phyloP scores from a whole-genome alignment of 2,797 vertebrate species.

The Sciurus vulgaris region DNA sequence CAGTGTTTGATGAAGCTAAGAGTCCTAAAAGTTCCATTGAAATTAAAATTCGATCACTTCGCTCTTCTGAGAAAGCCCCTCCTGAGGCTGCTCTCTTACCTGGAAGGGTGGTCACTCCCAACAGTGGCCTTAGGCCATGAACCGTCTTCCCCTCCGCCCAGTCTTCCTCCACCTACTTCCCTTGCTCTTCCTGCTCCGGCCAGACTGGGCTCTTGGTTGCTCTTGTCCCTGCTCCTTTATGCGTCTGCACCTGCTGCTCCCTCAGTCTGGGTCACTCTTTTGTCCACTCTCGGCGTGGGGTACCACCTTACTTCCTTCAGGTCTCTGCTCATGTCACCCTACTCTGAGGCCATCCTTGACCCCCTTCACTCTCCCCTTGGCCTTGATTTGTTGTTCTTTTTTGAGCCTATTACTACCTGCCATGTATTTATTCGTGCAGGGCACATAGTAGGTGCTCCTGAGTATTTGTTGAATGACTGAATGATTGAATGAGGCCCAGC shows the following conservation, averaged over 20 bases:
- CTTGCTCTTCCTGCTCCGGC: background rate
- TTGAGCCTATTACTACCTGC: background rate
- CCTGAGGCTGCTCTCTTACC: background rate
- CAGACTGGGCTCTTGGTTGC: background rate
- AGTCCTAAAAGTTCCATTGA: background rate
- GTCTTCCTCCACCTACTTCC: accelerated
- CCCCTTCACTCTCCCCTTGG: background rate
- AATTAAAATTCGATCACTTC: background rate
- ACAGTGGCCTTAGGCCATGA: background rate
- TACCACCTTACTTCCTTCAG: background rate
- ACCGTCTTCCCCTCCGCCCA: accelerated
- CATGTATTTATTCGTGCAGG: background rate
- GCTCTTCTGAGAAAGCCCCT: background rate
- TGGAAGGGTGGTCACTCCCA: background rate
- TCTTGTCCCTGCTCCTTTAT: background rate
- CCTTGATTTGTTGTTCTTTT: background rate
- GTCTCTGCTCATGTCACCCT: background rate
- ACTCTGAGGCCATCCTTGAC: background rate
- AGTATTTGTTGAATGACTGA: background rate
- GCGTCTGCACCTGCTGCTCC: background rate
- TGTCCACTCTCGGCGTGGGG: accelerated
- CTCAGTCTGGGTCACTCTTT: background rate
- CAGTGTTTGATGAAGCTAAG: background rate
- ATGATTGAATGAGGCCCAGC: background rate
- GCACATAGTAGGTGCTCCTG: background rate